Evolutionary conservation across 2,797 vertebrate species (phyloP).

Genomic region (Microctenopoma stevenorrisi): DNA sequence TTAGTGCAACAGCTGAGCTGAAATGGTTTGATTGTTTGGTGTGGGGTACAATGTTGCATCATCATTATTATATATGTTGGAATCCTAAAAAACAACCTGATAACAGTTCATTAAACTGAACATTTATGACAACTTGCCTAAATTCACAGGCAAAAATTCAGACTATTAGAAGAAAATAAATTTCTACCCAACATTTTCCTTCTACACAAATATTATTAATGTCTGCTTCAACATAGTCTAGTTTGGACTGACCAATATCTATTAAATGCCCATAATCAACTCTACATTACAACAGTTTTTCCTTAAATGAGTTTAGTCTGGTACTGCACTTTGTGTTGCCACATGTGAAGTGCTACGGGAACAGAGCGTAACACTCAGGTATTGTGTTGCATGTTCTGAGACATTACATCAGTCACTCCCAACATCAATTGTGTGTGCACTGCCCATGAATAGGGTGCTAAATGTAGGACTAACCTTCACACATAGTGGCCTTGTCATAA

Average conservation of each 20-base stretch:
- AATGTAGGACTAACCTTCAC: conserved; percentile 27
- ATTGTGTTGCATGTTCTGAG: conserved; percentile 70
- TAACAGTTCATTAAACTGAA: conserved; percentile 10
- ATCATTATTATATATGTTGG: background rate
- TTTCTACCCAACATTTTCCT: conserved; percentile 7
- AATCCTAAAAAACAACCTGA: conserved; percentile 19
- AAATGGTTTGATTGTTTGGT: conserved; percentile 29
- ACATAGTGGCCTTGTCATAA: conserved; percentile 36
- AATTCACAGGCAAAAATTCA: conserved; percentile 4
- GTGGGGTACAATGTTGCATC: conserved; percentile 6
- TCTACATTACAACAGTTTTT: conserved; percentile 34
- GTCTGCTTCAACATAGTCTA: conserved; percentile 19
- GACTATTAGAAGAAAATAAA: conserved; percentile 11
- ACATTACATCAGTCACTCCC: conserved; percentile 66
- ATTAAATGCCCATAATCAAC: conserved; percentile 24
- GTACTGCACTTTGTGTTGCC: conserved; percentile 37
- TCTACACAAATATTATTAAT: conserved; percentile 16
- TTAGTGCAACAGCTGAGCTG: conserved; percentile 9
- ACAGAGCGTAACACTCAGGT: conserved; percentile 52
- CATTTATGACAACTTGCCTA: background rate
- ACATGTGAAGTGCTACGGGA: conserved; percentile 29
- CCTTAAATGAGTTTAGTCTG: conserved; percentile 53
- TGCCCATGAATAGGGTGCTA: conserved; percentile 24
- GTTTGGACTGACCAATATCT: conserved; percentile 22
- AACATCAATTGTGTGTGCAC: conserved; percentile 35